Evolutionary conservation across 2,113 vertebrate species (phyloP).

Genomic region (Barnardius zonarius): DNA sequence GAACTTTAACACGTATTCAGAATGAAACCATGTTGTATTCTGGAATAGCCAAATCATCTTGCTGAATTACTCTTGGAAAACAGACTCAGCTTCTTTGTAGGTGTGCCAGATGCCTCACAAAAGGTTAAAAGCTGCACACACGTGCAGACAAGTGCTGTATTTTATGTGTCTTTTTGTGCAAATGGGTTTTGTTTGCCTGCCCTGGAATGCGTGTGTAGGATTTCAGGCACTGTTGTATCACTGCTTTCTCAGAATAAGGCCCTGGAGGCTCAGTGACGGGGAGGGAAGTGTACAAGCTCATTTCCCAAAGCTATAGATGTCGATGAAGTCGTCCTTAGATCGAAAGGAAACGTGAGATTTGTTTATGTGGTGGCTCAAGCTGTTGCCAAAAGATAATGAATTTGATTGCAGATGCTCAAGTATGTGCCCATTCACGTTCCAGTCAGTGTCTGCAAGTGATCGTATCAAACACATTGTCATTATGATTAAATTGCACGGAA

Average conservation of each 20-base stretch:
- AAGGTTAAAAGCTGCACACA: accelerated
- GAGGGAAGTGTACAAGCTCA: accelerated
- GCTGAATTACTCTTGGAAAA: neutral
- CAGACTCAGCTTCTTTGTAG: neutral
- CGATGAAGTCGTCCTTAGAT: no score
- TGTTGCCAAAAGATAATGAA: neutral
- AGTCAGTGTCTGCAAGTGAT: neutral
- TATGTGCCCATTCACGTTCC: neutral
- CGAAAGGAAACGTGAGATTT: neutral
- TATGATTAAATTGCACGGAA: neutral
- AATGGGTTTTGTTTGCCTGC: neutral
- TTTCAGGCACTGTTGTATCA: neutral
- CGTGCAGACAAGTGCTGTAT: neutral
- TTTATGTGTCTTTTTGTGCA: neutral
- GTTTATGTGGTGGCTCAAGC: neutral
- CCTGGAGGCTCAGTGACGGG: neutral
- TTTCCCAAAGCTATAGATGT: neutral
- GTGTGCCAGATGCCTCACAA: neutral
- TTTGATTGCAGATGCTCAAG: neutral
- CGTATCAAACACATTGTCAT: neutral
- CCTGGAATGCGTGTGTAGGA: neutral
- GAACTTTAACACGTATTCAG: neutral
- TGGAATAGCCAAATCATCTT: neutral
- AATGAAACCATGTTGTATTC: neutral
- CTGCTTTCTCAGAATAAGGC: neutral